Conservation (phyloP, 2,113 vertebrate species). For the Varanus komodoensis region DNA sequence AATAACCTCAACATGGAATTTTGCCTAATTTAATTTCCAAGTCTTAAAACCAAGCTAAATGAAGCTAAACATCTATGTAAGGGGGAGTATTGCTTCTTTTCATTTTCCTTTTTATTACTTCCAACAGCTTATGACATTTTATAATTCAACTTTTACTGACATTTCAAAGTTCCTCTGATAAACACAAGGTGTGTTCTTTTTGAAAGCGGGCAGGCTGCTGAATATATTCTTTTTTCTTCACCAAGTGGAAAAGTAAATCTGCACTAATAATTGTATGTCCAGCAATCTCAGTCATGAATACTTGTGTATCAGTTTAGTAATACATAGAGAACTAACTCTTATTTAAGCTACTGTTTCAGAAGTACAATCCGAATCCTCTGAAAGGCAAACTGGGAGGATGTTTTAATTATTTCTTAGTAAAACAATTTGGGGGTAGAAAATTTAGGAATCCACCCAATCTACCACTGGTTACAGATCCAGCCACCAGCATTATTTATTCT, state of each 20-base stretch:
- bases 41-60: neutral
- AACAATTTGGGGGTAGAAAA: neutral
- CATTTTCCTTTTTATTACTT: neutral
- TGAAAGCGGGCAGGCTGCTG: neutral
- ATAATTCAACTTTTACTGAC: neutral
- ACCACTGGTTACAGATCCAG: too few relatives aligned
- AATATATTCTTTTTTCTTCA: neutral
- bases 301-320: neutral
- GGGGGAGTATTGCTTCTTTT: neutral
- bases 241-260: neutral
- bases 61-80: neutral
- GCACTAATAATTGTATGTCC: neutral
- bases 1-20: neutral
- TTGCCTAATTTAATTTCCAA: neutral
- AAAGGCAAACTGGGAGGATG: neutral
- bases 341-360: constrained; percentile 2
- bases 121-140: neutral
- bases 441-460: too few relatives aligned
- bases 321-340: neutral
- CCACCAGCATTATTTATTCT: neutral
- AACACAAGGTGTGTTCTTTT: neutral
- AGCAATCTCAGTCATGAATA: neutral
- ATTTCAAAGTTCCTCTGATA: neutral
- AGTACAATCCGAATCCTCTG: constrained; percentile 34
- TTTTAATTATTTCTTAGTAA: neutral